Base-by-base conservation (phyloP, 2,113 vertebrate genomes). In the Podiceps cristatus region DNA sequence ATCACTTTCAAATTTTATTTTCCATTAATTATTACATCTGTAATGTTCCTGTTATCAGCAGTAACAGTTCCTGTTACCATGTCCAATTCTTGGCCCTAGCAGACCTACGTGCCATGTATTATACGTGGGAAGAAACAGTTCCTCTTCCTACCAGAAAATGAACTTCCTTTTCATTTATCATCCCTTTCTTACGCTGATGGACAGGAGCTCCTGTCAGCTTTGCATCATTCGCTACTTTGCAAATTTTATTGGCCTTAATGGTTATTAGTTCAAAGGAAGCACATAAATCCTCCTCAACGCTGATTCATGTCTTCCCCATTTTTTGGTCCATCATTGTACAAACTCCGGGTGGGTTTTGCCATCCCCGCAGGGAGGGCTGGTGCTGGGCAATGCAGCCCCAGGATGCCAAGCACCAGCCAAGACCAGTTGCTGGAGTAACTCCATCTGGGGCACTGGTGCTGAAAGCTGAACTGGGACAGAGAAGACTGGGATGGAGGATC, bases 51-150 rank as follows among this genome's bases (percentile, higher is more conserved):
- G 7, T 58, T 82, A 86, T 10, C 37, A 56, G 33, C 16, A 71
- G 44, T 31, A 81, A 74, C 2, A 20, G 19, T 4, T 29, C 78
- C 59, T 76, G 31, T 35, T 52, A 35, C 7, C 13, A 11, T 19
- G 28, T 25, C 25, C 28, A 80, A 13, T 79, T 76, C 45, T 76
- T 50, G 45, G 45, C 58, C 37, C 28, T 45, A 53, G 56, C 11
- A 55, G 29, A 50, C 0, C 0, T 20, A 35, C 22, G 18, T 33
- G 35, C 3, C 56, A 33, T 0, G 1, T n/a, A 62, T 60, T 53
- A 88, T 20, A 35, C 29, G 73, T 20, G 5, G 27, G 20, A 67
- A 77, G 69, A 90, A 97, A 90, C 8, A 10, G 22, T 72, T 76
- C 18, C 22, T 83, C 58, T 50, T 63, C 17, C 23, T 86, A 83